Evolutionary conservation across 2,113 vertebrate genomes (phyloP).

Genomic region (Hyperopisus bebe): DNA sequence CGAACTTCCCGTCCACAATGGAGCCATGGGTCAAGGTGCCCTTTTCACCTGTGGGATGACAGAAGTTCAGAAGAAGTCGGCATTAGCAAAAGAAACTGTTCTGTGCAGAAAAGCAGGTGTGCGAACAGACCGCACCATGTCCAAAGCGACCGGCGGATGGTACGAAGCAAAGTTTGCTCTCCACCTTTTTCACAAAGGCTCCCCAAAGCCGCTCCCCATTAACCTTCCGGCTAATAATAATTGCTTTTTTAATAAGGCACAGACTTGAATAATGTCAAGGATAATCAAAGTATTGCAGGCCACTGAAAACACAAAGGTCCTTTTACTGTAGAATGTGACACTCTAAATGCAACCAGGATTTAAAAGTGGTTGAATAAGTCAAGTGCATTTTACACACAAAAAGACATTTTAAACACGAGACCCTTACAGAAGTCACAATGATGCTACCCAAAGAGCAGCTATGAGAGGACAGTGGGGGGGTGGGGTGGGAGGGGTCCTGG

Average conservation of each 20-base stretch:
- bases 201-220: background rate
- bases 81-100: background rate
- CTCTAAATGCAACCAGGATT: background rate
- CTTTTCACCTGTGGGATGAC: constrained; percentile 72
- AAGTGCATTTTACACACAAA: background rate
- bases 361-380: background rate
- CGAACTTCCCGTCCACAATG: constrained; percentile 85
- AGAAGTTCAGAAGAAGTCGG: background rate
- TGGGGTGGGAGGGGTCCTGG: background rate
- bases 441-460: background rate
- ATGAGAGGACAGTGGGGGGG: background rate
- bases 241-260: constrained; percentile 23
- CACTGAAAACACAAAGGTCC: constrained; percentile 3
- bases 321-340: background rate
- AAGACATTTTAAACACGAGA: background rate
- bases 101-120: background rate
- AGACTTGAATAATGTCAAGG: constrained; percentile 9
- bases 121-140: background rate
- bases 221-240: constrained; percentile 18
- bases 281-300: constrained; percentile 20
- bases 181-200: background rate
- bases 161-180: background rate
- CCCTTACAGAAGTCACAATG: background rate
- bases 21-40: constrained; percentile 86
- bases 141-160: background rate